These are phyloP conservation scores for Phortica variegata DNA, from an alignment of 1,140 invertebrate species.

Conservation along the genomic window DNA sequence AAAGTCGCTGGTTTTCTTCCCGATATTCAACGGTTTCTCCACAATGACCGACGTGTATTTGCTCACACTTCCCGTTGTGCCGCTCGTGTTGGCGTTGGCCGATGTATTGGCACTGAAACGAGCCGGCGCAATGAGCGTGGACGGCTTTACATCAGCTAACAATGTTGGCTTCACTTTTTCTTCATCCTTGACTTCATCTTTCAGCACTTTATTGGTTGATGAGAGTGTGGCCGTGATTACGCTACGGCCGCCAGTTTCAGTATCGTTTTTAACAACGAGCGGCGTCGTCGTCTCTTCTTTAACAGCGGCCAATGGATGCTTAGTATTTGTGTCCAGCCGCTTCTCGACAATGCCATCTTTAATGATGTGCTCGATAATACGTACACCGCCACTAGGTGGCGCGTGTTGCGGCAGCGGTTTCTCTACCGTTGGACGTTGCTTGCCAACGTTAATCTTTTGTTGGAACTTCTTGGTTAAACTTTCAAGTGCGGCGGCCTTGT, in stretches of 20 bases:
- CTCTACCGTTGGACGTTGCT: constrained; percentile 13
- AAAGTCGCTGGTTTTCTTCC: constrained; percentile 14
- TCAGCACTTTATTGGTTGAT: constrained; percentile 2
- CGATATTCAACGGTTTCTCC: constrained; percentile 31
- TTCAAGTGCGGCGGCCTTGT: constrained; percentile 29
- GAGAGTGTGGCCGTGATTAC: no score
- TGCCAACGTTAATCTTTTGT: constrained; percentile 19
- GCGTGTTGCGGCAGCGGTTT: background rate
- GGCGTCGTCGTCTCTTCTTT: constrained; percentile 11
- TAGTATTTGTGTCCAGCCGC: constrained; percentile 15
- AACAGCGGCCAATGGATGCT: constrained; percentile 12
- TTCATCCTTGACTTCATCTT: constrained; percentile 32
- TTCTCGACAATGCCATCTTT: no score
- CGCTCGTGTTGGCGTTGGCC: constrained; percentile 2
- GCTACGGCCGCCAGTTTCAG: no score
- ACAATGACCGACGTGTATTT: constrained; percentile 48
- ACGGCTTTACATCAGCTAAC: constrained; percentile 21
- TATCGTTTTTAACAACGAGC: no score
- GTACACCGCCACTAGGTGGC: background rate
- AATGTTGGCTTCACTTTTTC: constrained; percentile 16
- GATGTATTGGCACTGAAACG: constrained; percentile 14
- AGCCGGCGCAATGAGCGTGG: constrained; percentile 25
- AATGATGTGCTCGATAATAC: no score
- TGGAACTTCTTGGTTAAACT: constrained; percentile 28
- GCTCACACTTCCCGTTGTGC: background rate